phyloP scores from a whole-genome alignment of 2,888 invertebrate genomes.

The Drosophila conformis region DNA sequence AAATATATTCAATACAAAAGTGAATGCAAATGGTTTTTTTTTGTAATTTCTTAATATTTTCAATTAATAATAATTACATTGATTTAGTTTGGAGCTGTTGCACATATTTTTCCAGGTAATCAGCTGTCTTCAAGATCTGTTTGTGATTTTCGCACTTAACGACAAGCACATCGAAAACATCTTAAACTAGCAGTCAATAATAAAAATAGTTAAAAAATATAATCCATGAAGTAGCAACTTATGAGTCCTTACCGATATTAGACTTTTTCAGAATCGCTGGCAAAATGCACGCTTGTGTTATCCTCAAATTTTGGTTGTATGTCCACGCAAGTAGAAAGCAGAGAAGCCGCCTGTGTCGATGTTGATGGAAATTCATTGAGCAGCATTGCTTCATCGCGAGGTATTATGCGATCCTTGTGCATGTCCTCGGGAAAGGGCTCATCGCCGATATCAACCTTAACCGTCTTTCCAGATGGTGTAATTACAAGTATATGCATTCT shows the following conservation, averaged over 20 bases:
- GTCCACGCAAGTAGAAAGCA: neutral
- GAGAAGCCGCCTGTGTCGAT: neutral
- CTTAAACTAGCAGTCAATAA: neutral
- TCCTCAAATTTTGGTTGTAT: neutral
- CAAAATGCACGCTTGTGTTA: neutral
- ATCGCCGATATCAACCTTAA: conserved; percentile 50
- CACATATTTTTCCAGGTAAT: neutral
- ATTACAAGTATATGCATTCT: conserved; percentile 65
- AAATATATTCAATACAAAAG: neutral
- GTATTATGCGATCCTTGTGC: conserved; percentile 1
- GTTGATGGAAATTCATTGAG: conserved; percentile 14
- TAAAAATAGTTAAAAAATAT: too few species aligned
- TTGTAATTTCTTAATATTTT: neutral
- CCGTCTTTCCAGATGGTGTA: conserved; percentile 55
- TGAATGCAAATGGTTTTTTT: neutral
- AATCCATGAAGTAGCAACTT: neutral
- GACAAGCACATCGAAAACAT: conserved; percentile 3
- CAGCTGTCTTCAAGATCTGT: neutral
- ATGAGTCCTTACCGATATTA: neutral
- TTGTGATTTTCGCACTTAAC: neutral
- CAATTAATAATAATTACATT: neutral
- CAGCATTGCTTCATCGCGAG: neutral
- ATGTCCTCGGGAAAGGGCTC: conserved; percentile 17
- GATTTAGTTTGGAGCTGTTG: neutral
- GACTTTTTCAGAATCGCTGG: neutral